Conservation (phyloP, 2,113 vertebrate genomes). For the Xenopus laevis region DNA sequence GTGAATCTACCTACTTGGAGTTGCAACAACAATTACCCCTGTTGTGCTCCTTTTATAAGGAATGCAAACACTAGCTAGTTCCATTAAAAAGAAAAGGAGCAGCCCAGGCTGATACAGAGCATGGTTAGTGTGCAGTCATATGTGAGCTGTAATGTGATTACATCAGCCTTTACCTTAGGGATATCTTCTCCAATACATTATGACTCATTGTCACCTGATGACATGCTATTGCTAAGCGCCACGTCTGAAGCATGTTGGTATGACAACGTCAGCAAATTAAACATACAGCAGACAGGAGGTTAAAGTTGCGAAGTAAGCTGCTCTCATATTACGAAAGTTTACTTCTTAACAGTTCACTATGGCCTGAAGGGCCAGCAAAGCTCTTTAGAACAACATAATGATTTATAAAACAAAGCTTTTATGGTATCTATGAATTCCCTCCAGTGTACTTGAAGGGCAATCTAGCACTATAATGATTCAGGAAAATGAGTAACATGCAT, state of each 20-base stretch:
- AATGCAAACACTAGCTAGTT: too few species aligned
- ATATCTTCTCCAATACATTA: slow-evolving; percentile 4
- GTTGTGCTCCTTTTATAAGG: too few species aligned
- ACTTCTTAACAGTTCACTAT: not conserved
- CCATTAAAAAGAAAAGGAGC: not conserved
- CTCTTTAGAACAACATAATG: not conserved
- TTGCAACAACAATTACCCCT: too few species aligned
- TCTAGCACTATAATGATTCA: not conserved
- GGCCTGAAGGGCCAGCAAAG: not conserved
- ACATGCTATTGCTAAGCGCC: not conserved
- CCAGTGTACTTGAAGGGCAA: not conserved
- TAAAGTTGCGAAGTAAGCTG: slow-evolving; percentile 1
- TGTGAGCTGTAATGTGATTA: slow-evolving; percentile 11
- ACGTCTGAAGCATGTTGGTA: slow-evolving; percentile 28
- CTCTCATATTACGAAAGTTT: slow-evolving; percentile 15
- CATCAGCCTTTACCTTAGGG: slow-evolving; percentile 29
- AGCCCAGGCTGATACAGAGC: not conserved
- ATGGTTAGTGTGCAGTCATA: not conserved
- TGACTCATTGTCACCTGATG: slow-evolving; percentile 41
- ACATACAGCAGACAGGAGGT: not conserved
- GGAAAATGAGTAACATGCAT: not conserved
- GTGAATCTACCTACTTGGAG: too few species aligned
- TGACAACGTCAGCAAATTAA: slow-evolving; percentile 27
- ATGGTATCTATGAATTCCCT: not conserved
- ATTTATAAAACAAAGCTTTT: not conserved